Base-by-base conservation (phyloP, 2,888 invertebrate genomes). In the Acronicta psi region DNA sequence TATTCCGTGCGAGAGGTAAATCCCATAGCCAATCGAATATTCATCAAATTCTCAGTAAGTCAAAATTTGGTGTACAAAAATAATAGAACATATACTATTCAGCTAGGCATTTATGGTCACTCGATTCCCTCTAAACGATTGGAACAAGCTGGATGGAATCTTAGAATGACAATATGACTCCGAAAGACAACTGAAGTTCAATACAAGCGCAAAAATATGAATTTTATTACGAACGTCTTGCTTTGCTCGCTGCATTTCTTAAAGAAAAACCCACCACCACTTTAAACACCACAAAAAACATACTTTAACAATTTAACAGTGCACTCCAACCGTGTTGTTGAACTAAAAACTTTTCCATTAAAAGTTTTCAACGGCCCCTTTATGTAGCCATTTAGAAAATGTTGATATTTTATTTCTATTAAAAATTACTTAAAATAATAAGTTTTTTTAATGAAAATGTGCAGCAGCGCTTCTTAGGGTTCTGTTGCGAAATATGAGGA, bases 291-390 rank as follows among this genome's bases (percentile, higher is more conserved):
- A 42, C 57, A 69, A 70, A 72, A 72, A 70, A 70, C 37, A 57
- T 55, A 81, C 79, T 80, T 83, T 73, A 70, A 84, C 84, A 85
- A 85, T 87, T 86, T 82, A 86, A 80, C 85, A 81, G 82, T 82
- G 84, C 83, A 82, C 82, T 83, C 74, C 64, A 59, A 79, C 82
- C 71, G 79, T 85, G 82, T 87, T 83, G 83, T 86, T 75, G 76
- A 83, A 87, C 83, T 85, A 69, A 69, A 80, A 90, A 90, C 88
- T 90, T 89, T 90, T 87, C 84, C 86, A 89, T 90, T 89, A 86
- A 87, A 89, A 87, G 76, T 85, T 87, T 66, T 37, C 68, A 36
- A 56, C 67, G 44, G 60, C 64, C 69, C 63, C 47, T 73, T 69
- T 61, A 57, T 51, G 57, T 59, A 68, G 61, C 69, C 54, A 68